phyloP scores from a whole-genome alignment of 2,888 invertebrate genomes.

The Lordiphosa andalusiaca region DNA sequence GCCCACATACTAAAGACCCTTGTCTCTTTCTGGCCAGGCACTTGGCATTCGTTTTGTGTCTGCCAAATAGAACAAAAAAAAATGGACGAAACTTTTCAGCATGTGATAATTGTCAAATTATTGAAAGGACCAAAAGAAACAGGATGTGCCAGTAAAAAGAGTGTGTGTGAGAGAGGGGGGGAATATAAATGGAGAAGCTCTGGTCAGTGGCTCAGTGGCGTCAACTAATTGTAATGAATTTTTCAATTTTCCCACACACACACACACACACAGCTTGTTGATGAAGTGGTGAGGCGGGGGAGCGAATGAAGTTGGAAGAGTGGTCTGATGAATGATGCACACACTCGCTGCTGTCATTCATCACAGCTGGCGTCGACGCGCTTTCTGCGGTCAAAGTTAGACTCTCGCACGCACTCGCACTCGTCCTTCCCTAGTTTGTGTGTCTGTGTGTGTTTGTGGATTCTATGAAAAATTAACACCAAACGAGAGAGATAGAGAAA shows the following conservation, averaged over 20 bases:
- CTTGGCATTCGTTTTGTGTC: constrained; percentile 27
- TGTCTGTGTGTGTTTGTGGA: no score
- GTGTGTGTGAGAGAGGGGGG: not conserved
- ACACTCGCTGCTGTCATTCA: constrained; percentile 67
- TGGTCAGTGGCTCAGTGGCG: constrained; percentile 37
- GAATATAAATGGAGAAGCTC: not conserved
- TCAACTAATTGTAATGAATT: constrained; percentile 72
- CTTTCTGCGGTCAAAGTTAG: constrained; percentile 60
- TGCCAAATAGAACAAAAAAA: constrained; percentile 9
- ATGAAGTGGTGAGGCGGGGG: not conserved
- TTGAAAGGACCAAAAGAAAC: constrained; percentile 17
- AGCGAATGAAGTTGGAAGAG: not conserved
- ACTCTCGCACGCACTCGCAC: constrained; percentile 1
- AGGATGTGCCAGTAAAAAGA: not conserved
- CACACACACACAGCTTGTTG: constrained; percentile 1
- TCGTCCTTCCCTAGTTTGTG: no score
- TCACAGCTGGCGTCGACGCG: constrained; percentile 62
- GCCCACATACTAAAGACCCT: constrained; percentile 18
- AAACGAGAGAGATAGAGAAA: no score
- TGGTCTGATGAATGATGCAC: constrained; percentile 68
- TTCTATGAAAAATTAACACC: no score
- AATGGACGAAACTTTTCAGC: constrained; percentile 17
- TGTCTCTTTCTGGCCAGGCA: constrained; percentile 16
- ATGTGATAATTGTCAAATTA: constrained; percentile 56
- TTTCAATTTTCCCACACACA: constrained; percentile 53